Base-by-base conservation (phyloP, 2,888 invertebrate genomes). In the Lapara coniferarum region DNA sequence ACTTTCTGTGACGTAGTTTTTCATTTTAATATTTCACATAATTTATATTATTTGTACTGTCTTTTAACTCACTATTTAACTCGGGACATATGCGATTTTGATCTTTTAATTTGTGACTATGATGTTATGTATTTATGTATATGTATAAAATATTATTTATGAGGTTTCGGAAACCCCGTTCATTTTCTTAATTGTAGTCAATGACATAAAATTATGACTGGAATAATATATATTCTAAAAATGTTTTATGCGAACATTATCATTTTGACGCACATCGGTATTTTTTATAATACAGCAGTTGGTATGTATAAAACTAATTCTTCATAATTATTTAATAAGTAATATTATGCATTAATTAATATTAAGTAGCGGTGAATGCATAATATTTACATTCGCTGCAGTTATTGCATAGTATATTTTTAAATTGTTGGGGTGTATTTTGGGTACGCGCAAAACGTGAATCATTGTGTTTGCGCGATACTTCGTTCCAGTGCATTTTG, bases 81-180 rank as follows among this genome's bases (percentile, higher is more conserved):
- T 63, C n/a, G n/a, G 63, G 55, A 55, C 57, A 69, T 75, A 76
- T 79, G 74, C 71, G 49, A 72, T 79, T 75, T 74, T 72, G 77
- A 75, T 74, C 63, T 49, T 49, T 25, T 49, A 46, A 44, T 59
- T 63, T 46, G n/a, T 63, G 49, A 63, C 63, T 46, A 7, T 63
- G 16, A 49, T 63, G 49, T 63, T 46, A 63, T 63, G 19, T 63
- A 49, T 44, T 59, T n/a, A 14, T 58, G 37, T 58, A 37, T 63
- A 63, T 73, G 0, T 55, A 55, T 55, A 4, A 19, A 49, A 46
- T 63, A 19, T 63, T 63, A 56, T 63, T 44, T 59, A 63, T 73
- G 84, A 84, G 82, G 77, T 85, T 85, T 81, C 19, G 57, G 66
- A 77, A 85, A 85, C 81, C 82, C 84, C 83, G 73, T 72, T 49